phyloP scores from a whole-genome alignment of 2,888 invertebrate genomes.

The Ectemnius cavifrons region DNA sequence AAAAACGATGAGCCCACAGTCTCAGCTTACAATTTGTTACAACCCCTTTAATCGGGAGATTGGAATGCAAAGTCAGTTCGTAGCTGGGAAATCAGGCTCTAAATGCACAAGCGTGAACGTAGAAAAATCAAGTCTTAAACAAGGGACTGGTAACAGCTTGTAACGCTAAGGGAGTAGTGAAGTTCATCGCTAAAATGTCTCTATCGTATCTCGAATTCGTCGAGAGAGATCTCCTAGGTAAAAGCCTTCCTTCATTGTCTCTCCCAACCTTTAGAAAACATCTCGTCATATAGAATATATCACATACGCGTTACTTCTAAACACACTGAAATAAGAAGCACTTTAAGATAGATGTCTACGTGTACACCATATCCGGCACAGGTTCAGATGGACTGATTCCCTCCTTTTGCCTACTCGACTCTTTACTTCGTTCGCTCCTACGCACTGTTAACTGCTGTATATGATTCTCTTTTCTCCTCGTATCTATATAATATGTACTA shows the following conservation, averaged over 20 bases:
- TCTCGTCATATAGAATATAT: conserved; percentile 77
- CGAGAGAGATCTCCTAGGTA: conserved; percentile 40
- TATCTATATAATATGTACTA: conserved; percentile 69
- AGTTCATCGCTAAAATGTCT: conserved; percentile 34
- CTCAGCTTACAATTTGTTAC: no score
- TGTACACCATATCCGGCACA: conserved; percentile 71
- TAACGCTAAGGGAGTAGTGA: conserved; percentile 6
- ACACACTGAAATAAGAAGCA: conserved; percentile 79
- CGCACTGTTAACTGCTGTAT: conserved; percentile 71
- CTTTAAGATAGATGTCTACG: conserved; percentile 78
- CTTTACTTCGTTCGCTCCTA: conserved; percentile 52
- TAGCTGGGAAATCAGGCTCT: no score
- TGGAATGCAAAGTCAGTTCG: no score
- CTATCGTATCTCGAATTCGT: conserved; percentile 37
- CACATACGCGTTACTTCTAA: conserved; percentile 78
- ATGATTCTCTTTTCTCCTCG: conserved; percentile 58
- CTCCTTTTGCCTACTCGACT: conserved; percentile 30
- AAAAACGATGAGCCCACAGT: conserved; percentile 18
- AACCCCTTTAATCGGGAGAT: no score
- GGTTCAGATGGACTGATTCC: conserved; percentile 72
- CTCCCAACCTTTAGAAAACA: conserved; percentile 70
- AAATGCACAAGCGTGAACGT: not conserved
- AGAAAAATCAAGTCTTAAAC: conserved; percentile 36
- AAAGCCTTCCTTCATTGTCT: conserved; percentile 7
- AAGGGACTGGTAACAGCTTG: conserved; percentile 24